Conservation (phyloP, 2,888 invertebrate genomes). For the Epicampocera succincta region DNA sequence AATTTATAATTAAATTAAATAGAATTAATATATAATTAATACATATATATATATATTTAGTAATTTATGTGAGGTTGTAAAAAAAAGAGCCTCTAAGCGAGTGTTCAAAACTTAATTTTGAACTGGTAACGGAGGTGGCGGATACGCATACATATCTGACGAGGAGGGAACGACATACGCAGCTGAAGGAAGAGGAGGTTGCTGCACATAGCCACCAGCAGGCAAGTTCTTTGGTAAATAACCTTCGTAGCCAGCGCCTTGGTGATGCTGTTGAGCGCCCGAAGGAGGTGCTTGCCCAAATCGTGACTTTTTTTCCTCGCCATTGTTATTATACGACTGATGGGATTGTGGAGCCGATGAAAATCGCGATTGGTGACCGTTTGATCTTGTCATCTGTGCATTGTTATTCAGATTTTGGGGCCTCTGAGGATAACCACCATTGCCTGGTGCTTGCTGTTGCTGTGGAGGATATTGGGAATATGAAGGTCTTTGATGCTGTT, state of each 20-base stretch:
- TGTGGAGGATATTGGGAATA: conserved; percentile 63
- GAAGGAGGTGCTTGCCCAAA: conserved; percentile 64
- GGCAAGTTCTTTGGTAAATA: conserved; percentile 62
- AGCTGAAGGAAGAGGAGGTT: conserved; percentile 69
- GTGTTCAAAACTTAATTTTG: conserved; percentile 75
- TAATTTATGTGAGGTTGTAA: conserved; percentile 2
- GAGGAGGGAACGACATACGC: conserved; percentile 78
- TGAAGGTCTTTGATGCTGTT: conserved; percentile 70
- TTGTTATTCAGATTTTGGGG: conserved; percentile 44
- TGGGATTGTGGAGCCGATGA: conserved; percentile 72
- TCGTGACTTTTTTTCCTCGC: conserved; percentile 73
- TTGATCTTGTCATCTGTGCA: conserved; percentile 71
- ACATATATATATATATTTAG: conserved; percentile 4
- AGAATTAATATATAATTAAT: conserved; percentile 27
- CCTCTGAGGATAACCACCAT: conserved; percentile 52
- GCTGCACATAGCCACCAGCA: conserved; percentile 70
- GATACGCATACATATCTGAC: conserved; percentile 79
- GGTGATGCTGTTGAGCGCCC: conserved; percentile 22
- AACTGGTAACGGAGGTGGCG: conserved; percentile 81
- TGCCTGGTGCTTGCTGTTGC: conserved; percentile 46
- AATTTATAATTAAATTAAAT: conserved; percentile 42
- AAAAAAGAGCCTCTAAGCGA: conserved; percentile 58
- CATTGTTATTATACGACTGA: conserved; percentile 48
- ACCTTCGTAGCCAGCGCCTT: conserved; percentile 47
- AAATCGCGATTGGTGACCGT: conserved; percentile 74